Evolutionary conservation across 2,113 vertebrate species (phyloP), one percentile per base, ranked within the genome.

Genomic region (Irena cyanogastra): DNA sequence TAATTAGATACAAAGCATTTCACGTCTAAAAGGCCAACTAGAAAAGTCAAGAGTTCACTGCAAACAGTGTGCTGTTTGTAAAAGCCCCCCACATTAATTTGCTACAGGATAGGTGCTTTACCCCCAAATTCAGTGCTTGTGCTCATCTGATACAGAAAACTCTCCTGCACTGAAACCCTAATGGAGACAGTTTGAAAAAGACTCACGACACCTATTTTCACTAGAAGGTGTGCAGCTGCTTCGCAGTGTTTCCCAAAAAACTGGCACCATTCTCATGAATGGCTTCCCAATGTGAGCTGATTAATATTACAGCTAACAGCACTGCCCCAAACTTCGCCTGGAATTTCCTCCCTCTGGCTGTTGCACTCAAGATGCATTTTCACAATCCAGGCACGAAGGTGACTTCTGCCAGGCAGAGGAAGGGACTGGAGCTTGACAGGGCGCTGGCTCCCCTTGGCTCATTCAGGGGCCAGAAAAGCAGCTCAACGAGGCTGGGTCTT

Each of bases 261-360:
- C 4, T 0, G 20, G 10, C 60, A 42, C 44, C 5, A 1, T 20
- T 44, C 39, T 66, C 72, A 35, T 1, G 4, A 91, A 80, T 23
- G 84, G 64, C 16, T 91, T 95, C 83, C 92, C 24, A 9, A 17
- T 21, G 79, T 9, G 37, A 79, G 85, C 37, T 92, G 85, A 97
- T 93, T 35, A 74, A 37, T 80, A 92, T 71, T 70, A 44, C 95
- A 91, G 89, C 42, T 44, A 79, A 60, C 2, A 4, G 71, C 41
- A 21, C 21, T 22, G 60, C 63, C 74, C 79, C 83, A 77, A 81
- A 60, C 63, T 52, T 84, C 0, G 8, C 61, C 45, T 52, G 94
- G 76, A 75, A 84, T 80, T 93, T 94, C 94, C 82, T 83, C 83
- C 76, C 42, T 45, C 45, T 28, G 52, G 42, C 27, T 52, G 16